Percentiles rank a stretch among this genome's conserved stretches.
These are phyloP conservation scores for Benthochromis sp. DNA, from an alignment of 2,113 vertebrate species.

Conservation along the genomic window DNA sequence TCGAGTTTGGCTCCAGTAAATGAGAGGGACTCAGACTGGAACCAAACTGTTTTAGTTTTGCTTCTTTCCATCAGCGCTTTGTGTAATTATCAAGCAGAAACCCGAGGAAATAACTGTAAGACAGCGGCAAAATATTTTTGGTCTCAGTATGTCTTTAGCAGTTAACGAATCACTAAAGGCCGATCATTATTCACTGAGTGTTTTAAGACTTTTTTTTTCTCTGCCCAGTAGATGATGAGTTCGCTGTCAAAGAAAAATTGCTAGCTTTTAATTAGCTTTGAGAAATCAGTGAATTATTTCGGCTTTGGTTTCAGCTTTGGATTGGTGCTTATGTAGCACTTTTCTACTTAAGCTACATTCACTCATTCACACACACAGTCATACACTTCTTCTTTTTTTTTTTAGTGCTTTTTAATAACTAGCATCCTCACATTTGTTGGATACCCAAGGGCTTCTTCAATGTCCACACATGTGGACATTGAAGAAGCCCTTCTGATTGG, in stretches of 20 bases:
- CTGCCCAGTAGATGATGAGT: background rate
- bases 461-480: background rate
- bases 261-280: background rate
- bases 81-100: background rate
- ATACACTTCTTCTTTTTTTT: background rate
- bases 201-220: background rate
- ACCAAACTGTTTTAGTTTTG: background rate
- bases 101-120: background rate
- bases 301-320: background rate
- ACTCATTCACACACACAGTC: background rate
- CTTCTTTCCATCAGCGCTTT: background rate
- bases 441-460: rapidly evolving
- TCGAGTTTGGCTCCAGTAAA: background rate
- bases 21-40: rapidly evolving
- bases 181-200: background rate
- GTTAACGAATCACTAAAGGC: background rate
- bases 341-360: background rate
- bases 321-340: background rate
- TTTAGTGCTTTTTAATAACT: background rate
- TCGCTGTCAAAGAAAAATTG: background rate
- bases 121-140: background rate
- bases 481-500: background rate
- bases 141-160: background rate
- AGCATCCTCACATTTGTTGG: background rate
- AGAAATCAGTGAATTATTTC: background rate